Base-by-base conservation (phyloP, 2,113 vertebrate genomes). In the Calyptommatus sinebrachiatus region DNA sequence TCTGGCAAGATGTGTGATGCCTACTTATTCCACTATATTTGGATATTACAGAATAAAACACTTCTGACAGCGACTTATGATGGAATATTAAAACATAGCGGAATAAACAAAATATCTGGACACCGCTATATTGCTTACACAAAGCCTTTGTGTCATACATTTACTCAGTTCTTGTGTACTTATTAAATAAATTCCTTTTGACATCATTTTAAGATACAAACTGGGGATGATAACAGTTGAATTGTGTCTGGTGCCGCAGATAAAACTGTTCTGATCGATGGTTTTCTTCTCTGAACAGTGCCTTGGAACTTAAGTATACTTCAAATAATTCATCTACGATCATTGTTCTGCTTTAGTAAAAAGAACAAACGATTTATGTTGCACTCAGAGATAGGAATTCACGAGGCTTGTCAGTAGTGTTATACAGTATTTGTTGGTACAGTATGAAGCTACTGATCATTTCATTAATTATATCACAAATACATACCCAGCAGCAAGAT, bases 381-480 rank as follows among this genome's bases (percentile, higher is more conserved):
- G 35, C 22, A 46, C 21, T 46, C 35, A 41, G 22, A 22, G 26
- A 45, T 28, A 45, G 57, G 45, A 29, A 61, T 65, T 71, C 87
- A 70, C 76, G 31, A 83, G 26, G 48, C 68, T 48, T 77, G 68
- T 68, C 74, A 68, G 61, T 35, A 83, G 28, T 6, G 57, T 18
- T 57, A 57, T 57, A 60, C 82, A 78, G 84, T 41, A 41, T 41
- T 41, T 41, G 35, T 41, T 5, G 5, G 35, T 57, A 60, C 82
- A 78, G 84, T 28, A 62, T 83, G 79, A 12, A 77, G 66, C 63
- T 82, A 65, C 73, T 35, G 28, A 12, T 10, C 12, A n/a, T 75
- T 84, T 67, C 84, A 82, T 62, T 50, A 29, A 86, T 78, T 81
- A 45, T 9, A 80, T 35, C 71, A 62, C 60, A 80, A 29, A 21